Conservation (phyloP, 2,113 vertebrate genomes). For the Paramisgurnus dabryanus region DNA sequence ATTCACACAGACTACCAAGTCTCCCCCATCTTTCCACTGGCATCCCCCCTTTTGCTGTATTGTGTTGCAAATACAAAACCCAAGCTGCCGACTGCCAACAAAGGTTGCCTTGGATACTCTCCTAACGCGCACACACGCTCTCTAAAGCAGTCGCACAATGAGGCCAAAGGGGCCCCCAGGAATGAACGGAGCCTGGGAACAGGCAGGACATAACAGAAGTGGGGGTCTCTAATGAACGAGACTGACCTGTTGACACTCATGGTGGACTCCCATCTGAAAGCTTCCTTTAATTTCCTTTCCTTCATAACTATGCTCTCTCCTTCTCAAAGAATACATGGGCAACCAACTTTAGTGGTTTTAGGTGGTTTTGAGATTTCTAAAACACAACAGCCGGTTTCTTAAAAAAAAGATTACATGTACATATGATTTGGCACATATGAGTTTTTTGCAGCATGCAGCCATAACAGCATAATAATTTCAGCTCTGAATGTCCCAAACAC, state of each 20-base stretch:
- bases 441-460: no score
- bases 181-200: conserved; percentile 61
- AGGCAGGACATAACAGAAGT: conserved; percentile 29
- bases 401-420: no score
- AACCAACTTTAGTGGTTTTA: no score
- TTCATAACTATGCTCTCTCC: conserved; percentile 1
- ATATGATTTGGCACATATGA: no score
- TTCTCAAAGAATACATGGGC: background rate
- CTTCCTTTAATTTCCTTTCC: conserved; percentile 40
- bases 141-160: conserved; percentile 47
- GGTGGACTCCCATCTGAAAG: conserved; percentile 44
- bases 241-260: conserved; percentile 52
- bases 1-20: conserved; percentile 30
- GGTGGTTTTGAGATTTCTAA: no score
- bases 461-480: no score
- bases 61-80: conserved; percentile 62
- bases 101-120: conserved; percentile 61
- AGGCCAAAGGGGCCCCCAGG: conserved; percentile 50
- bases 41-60: conserved; percentile 41
- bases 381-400: no score
- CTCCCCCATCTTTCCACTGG: background rate
- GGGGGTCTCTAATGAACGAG: conserved; percentile 43
- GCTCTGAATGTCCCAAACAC: no score
- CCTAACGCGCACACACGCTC: conserved; percentile 40
- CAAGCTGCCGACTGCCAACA: conserved; percentile 51